Evolutionary conservation across 2,797 vertebrate species (phyloP).

Genomic region (Sebastiscus tertius): DNA sequence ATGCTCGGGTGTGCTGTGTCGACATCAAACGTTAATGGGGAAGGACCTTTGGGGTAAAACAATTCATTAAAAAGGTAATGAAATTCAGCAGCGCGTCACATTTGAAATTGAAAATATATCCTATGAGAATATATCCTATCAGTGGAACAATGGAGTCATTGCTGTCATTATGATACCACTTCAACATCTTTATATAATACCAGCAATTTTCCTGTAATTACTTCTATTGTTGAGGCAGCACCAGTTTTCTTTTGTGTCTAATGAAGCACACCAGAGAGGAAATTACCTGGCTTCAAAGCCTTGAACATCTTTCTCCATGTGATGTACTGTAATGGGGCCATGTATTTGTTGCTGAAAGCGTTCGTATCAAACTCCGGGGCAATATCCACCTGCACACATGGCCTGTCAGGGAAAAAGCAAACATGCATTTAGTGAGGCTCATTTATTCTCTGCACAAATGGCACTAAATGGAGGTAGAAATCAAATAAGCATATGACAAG

Average conservation of each 20-base stretch:
- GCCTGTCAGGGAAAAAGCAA: slow-evolving; percentile 49
- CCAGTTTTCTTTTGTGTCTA: slow-evolving; percentile 20
- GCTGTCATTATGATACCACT: background rate
- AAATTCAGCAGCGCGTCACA: background rate
- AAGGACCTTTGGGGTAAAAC: slow-evolving; percentile 76
- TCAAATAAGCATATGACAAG: slow-evolving; percentile 16
- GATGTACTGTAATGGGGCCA: slow-evolving; percentile 87
- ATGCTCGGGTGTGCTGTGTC: slow-evolving; percentile 88
- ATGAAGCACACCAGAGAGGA: background rate
- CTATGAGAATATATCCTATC: background rate
- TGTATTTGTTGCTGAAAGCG: slow-evolving; percentile 76
- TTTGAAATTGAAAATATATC: slow-evolving; percentile 4
- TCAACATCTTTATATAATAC: background rate
- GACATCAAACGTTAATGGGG: slow-evolving; percentile 83
- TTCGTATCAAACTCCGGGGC: slow-evolving; percentile 71
- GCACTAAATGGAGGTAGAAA: slow-evolving; percentile 13
- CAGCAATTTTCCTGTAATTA: slow-evolving; percentile 19
- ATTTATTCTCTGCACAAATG: slow-evolving; percentile 9
- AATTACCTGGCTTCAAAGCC: slow-evolving; percentile 81
- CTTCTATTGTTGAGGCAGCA: background rate
- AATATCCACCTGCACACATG: slow-evolving; percentile 49
- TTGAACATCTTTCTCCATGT: slow-evolving; percentile 88
- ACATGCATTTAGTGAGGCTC: background rate
- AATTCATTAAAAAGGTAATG: slow-evolving; percentile 14
- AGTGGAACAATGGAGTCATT: slow-evolving; percentile 1